Percentiles rank a stretch among this genome's conserved stretches.
phyloP scores from a whole-genome alignment of 2,888 invertebrate species.

The Crematogaster levior region DNA sequence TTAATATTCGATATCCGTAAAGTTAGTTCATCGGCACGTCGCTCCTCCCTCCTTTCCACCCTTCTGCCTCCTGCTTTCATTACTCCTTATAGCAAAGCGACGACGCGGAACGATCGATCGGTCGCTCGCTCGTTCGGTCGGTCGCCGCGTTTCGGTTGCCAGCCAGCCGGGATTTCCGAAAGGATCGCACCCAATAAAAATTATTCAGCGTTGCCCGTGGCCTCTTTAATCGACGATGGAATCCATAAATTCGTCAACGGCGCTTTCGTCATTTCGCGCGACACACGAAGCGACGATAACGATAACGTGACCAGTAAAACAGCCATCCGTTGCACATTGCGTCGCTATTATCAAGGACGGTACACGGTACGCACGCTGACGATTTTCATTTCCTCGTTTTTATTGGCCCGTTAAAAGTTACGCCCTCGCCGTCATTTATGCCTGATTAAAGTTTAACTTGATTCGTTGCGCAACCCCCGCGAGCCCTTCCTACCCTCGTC shows the following conservation, averaged over 20 bases:
- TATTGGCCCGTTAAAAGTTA: constrained; percentile 82
- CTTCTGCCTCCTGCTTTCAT: constrained; percentile 55
- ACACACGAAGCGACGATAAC: constrained; percentile 54
- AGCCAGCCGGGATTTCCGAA: constrained; percentile 44
- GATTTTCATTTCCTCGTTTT: constrained; percentile 82
- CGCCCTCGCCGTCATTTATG: constrained; percentile 78
- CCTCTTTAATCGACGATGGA: constrained; percentile 64
- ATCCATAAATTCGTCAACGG: constrained; percentile 23
- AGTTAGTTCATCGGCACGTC: constrained; percentile 72
- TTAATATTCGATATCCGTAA: constrained; percentile 65
- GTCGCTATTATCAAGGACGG: constrained; percentile 57
- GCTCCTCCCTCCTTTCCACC: constrained; percentile 33
- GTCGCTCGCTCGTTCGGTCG: constrained; percentile 57
- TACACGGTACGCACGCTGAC: constrained; percentile 44
- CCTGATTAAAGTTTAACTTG: constrained; percentile 81
- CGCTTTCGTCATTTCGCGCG: constrained; percentile 51
- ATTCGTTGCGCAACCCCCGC: constrained; percentile 50
- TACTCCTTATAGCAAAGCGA: constrained; percentile 60
- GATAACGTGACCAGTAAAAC: constrained; percentile 65
- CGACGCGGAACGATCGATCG: constrained; percentile 70
- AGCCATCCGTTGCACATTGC: constrained; percentile 46
- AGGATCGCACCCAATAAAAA: constrained; percentile 35
- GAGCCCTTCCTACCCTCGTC: constrained; percentile 31
- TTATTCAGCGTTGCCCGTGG: constrained; percentile 31
- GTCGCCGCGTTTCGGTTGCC: constrained; percentile 52